Evolutionary conservation across 2,888 invertebrate genomes (phyloP), one percentile per base, ranked within the genome.

Genomic region (Drosophila cognata): DNA sequence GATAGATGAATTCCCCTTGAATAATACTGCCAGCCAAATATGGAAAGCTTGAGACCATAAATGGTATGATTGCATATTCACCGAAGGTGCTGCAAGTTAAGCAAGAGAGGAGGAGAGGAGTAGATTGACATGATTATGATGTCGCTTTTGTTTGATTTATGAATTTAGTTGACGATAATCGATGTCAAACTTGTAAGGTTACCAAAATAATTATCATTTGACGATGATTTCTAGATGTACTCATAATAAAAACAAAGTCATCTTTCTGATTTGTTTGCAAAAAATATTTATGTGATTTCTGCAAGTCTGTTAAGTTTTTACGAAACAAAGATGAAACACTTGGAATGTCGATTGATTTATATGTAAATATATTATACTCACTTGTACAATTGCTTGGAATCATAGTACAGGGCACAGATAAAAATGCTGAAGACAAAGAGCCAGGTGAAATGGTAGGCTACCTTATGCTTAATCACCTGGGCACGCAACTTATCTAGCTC

Each of bases 1-100:
- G 89, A 60, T 90, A 88, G 61, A 92, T 88, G 74, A 93, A 93
- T 80, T 92, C 92, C 0, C 91, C 90, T 70, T 93, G 92, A 46
- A 92, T 91, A 46, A 92, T 79, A 69, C 92, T 91, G 29, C 89
- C 90, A 21, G 91, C 89, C 51, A 92, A 62, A 71, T 85, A 92
- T 2, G 93, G 93, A 74, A 93, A 92, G 38, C 90, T 89, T 10
- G 90, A 84, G 1, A 89, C 84, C 89, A 92, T 91, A 31, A 89
- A 75, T 35, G 82, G 75, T 41, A 92, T 66, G 48, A 92, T 79
- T 28, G 91, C 91, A 48, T 80, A 84, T 25, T 82, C 74, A 1
- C 77, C 74, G 63, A 84, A 92, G 46, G 81, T 84, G 31, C 92
- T 84, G 50, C 8, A 61, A 63, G 52, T 46, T 38, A 13, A 25